These are phyloP conservation scores for Xylocampa areola DNA, from an alignment of 2,888 invertebrate species.

Conservation along the genomic window DNA sequence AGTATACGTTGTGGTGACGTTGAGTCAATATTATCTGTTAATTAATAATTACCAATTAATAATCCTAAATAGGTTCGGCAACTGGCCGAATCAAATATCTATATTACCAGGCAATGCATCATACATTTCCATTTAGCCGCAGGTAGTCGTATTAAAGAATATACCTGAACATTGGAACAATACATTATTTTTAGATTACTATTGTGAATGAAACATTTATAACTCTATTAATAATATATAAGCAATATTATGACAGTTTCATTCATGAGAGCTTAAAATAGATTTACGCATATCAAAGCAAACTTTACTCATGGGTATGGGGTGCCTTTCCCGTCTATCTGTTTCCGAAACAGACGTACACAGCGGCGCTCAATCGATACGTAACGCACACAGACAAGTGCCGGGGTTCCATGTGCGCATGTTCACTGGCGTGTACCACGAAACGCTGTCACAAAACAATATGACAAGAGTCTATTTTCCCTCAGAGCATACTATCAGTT, in stretches of 20 bases:
- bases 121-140: slow-evolving; percentile 26
- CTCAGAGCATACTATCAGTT: slow-evolving; percentile 28
- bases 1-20: slow-evolving; percentile 4
- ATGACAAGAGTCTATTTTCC: slow-evolving; percentile 49
- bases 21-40: slow-evolving; percentile 22
- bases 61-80: slow-evolving; percentile 8
- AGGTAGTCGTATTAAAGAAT: too few species aligned
- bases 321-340: slow-evolving; percentile 72
- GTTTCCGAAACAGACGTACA: slow-evolving; percentile 84
- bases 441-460: slow-evolving; percentile 69
- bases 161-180: slow-evolving; percentile 8
- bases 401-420: slow-evolving; percentile 74
- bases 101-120: slow-evolving; percentile 18
- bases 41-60: slow-evolving; percentile 23
- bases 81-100: slow-evolving; percentile 30
- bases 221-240: slow-evolving; percentile 37
- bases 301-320: slow-evolving; percentile 57
- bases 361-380: slow-evolving; percentile 83
- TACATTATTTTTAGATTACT: slow-evolving; percentile 25
- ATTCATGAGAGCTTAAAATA: slow-evolving; percentile 79
- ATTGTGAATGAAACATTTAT: slow-evolving; percentile 21
- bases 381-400: slow-evolving; percentile 80
- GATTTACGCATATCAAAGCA: slow-evolving; percentile 74
- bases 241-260: slow-evolving; percentile 60
- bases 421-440: slow-evolving; percentile 75